These are phyloP conservation scores for Bombylius discolor DNA, from an alignment of 2,888 invertebrate species.

Conservation along the genomic window DNA sequence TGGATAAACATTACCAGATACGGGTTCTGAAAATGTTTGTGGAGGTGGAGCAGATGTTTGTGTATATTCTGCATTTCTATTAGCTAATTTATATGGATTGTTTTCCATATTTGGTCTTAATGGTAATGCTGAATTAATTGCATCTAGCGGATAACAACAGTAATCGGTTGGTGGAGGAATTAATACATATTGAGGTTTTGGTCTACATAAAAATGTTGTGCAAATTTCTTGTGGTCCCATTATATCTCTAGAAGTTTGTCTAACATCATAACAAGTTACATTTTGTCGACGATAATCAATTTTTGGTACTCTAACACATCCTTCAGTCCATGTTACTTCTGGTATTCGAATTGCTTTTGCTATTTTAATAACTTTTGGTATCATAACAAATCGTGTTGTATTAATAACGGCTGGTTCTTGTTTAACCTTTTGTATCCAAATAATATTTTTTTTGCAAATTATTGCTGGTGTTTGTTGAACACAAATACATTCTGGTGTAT, in stretches of 20 bases:
- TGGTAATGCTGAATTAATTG: conserved; percentile 8
- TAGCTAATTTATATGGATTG: no score
- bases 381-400: not conserved
- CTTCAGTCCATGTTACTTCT: not conserved
- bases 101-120: no score
- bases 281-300: not conserved
- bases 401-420: not conserved
- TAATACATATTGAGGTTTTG: not conserved
- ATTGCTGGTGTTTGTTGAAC: not conserved
- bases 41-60: no score
- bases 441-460: not conserved
- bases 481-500: not conserved
- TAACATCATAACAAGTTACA: not conserved
- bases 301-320: not conserved
- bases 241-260: not conserved
- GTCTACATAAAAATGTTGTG: not conserved
- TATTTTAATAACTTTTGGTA: not conserved
- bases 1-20: no score
- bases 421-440: not conserved
- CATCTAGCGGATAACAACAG: not conserved
- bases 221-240: not conserved
- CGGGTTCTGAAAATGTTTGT: no score
- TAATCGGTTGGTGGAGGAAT: not conserved
- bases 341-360: not conserved
- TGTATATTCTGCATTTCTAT: no score